Base-by-base conservation (phyloP, 2,797 vertebrate genomes). In the Cirrhinus molitorella region DNA sequence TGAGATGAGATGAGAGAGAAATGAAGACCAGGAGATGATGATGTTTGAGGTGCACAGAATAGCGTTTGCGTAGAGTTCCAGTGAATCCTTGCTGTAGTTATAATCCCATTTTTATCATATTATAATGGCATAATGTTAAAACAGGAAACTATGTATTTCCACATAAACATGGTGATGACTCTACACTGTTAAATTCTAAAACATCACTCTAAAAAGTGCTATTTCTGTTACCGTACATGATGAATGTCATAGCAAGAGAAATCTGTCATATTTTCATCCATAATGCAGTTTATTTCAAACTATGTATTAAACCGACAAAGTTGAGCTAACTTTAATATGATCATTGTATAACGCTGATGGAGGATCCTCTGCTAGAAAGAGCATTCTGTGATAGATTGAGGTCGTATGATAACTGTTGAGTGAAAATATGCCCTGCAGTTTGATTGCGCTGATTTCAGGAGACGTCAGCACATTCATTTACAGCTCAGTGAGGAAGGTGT, bases 331-430 rank as follows among this genome's bases (percentile, higher is more conserved):
- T 65, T 67, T 25, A 67, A 67, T 67, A 37, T 25, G 28, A 53
- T 61, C 25, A 8, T 28, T 14, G 23, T 61, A 61, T 61, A 16
- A 61, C 23, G 13, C 28, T 61, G 59, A 61, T 28, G 25, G 59
- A 61, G 25, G 59, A 61, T 12, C 23, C 21, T 10, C n/a, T 63
- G 28, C 14, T 63, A 67, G 31, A 81, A n/a, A 80, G 57, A 53
- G 37, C 53, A 61, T n/a, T n/a, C 5, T 61, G 59, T 61, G 59
- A 61, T 61, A 92, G 90, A 92, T 91, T 74, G 85, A 51, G 28
- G 68, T 85, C 79, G 61, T 77, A 84, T 86, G 47, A 59, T 49
- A 75, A 61, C 57, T 75, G 49, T 66, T 63, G 49, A 16, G 91
- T 91, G 89, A 34, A 80, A 73, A 65, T 77, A 59, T 43, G 11